Conservation (phyloP, 2,888 invertebrate genomes). For the Incurvaria masculella region DNA sequence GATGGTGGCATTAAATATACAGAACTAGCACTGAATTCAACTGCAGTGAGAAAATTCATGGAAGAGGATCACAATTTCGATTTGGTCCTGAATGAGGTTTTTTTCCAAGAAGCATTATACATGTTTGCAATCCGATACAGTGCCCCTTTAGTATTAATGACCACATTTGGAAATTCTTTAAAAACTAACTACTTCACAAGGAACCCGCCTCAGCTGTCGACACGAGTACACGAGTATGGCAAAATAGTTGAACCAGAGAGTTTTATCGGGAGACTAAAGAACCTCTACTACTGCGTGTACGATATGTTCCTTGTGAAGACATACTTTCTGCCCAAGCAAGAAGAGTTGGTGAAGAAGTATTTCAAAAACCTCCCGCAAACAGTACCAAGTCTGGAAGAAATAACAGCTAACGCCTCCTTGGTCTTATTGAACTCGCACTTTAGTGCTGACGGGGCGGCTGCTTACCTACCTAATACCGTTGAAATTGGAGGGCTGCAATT, state of each 20-base stretch:
- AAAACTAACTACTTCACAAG: conserved; percentile 12
- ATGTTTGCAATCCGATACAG: conserved; percentile 17
- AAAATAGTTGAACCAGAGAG: conserved; percentile 6
- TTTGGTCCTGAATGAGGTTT: conserved; percentile 13
- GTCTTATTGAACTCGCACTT: conserved; percentile 49
- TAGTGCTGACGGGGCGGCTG: conserved; percentile 41
- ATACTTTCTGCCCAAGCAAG: conserved; percentile 37
- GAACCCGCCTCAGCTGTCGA: conserved; percentile 16
- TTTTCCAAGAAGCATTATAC: conserved; percentile 15
- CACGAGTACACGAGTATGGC: conserved; percentile 13
- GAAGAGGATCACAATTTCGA: conserved; percentile 14
- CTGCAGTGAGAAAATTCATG: conserved; percentile 14
- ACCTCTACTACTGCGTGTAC: conserved; percentile 20
- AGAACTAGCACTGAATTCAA: conserved; percentile 12
- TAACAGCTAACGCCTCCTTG: conserved; percentile 39
- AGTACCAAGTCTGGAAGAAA: conserved; percentile 35
- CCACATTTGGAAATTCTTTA: conserved; percentile 14
- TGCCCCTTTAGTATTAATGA: conserved; percentile 14
- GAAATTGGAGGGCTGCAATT: conserved; percentile 58
- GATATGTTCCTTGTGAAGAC: conserved; percentile 40
- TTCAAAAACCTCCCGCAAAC: conserved; percentile 32
- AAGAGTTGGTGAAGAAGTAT: conserved; percentile 33
- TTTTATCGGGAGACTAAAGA: conserved; percentile 13
- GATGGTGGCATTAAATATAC: not conserved
- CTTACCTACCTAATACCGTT: conserved; percentile 52